Percentiles rank a stretch among this genome's conserved stretches.
Conservation (phyloP, 2,888 invertebrate species). For the Oscheius sp. region DNA sequence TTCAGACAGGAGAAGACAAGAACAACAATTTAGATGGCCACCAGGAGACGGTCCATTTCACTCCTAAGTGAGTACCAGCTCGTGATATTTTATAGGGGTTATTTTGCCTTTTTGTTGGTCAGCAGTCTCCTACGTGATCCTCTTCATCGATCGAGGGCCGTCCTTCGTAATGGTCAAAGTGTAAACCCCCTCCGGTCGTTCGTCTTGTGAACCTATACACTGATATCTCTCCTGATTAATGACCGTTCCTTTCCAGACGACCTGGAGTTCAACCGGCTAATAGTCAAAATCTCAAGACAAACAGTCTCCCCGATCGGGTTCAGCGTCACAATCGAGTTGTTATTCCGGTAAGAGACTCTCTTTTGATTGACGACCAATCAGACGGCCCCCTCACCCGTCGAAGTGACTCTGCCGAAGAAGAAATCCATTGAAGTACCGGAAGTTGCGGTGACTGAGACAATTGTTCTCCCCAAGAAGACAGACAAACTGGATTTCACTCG, state of each 20-base stretch:
- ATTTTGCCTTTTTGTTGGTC: background rate
- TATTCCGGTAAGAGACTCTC: background rate
- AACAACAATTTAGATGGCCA: constrained; percentile 18
- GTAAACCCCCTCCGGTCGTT: constrained; percentile 14
- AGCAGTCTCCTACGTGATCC: background rate
- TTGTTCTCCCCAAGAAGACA: constrained; percentile 62
- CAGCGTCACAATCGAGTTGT: constrained; percentile 11
- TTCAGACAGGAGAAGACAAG: constrained; percentile 23
- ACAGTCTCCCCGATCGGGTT: constrained; percentile 21
- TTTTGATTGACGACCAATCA: background rate
- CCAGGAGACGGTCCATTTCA: constrained; percentile 2
- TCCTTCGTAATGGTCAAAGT: constrained; percentile 29
- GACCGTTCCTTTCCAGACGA: background rate
- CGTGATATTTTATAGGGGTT: background rate
- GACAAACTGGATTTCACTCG: constrained; percentile 69
- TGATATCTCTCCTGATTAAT: background rate
- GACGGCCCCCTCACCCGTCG: constrained; percentile 24
- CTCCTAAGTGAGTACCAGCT: constrained; percentile 5
- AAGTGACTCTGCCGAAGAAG: constrained; percentile 20
- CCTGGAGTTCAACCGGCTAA: constrained; percentile 2
- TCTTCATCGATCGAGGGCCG: constrained; percentile 10
- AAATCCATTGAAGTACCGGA: constrained; percentile 4
- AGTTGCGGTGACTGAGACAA: constrained; percentile 59
- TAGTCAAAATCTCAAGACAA: constrained; percentile 15
- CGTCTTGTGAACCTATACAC: constrained; percentile 16